Conservation (phyloP, 2,888 invertebrate genomes). For the Euspilapteryx auroguttella region DNA sequence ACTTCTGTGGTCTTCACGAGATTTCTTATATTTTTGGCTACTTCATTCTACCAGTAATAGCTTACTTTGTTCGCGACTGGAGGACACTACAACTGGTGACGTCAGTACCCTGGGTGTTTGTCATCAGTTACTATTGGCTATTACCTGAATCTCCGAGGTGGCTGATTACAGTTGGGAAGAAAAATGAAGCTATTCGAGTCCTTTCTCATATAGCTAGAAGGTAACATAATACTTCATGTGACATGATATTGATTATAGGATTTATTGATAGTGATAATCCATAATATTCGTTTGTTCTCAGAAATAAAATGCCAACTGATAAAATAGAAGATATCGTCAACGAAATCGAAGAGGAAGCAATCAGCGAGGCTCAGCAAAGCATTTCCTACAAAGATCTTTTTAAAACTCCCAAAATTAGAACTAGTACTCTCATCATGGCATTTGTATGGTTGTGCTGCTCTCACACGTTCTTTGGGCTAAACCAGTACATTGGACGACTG, state of each 20-base stretch:
- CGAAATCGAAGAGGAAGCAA: constrained; percentile 24
- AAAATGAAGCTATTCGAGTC: constrained; percentile 62
- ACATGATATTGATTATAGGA: too few relatives aligned
- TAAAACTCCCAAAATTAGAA: constrained; percentile 67
- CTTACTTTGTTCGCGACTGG: constrained; percentile 65
- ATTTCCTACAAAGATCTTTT: constrained; percentile 65
- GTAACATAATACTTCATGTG: too few relatives aligned
- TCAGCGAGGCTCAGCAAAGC: constrained; percentile 11
- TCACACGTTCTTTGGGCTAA: constrained; percentile 80
- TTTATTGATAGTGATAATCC: too few relatives aligned
- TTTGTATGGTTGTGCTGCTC: constrained; percentile 80
- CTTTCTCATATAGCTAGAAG: constrained; percentile 66
- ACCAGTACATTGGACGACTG: constrained; percentile 76
- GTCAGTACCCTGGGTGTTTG: constrained; percentile 49
- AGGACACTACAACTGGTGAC: constrained; percentile 58
- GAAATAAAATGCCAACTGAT: constrained; percentile 37
- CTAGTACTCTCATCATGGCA: constrained; percentile 67
- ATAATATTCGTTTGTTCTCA: too few relatives aligned
- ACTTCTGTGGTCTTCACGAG: constrained; percentile 57
- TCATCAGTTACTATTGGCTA: constrained; percentile 66
- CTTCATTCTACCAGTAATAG: constrained; percentile 55
- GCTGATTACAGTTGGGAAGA: constrained; percentile 69
- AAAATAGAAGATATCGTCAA: constrained; percentile 28
- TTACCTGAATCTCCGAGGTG: constrained; percentile 81
- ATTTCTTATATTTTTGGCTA: constrained; percentile 59